Base-by-base conservation (phyloP, 1,140 invertebrate genomes). In the Planococcus citri region DNA sequence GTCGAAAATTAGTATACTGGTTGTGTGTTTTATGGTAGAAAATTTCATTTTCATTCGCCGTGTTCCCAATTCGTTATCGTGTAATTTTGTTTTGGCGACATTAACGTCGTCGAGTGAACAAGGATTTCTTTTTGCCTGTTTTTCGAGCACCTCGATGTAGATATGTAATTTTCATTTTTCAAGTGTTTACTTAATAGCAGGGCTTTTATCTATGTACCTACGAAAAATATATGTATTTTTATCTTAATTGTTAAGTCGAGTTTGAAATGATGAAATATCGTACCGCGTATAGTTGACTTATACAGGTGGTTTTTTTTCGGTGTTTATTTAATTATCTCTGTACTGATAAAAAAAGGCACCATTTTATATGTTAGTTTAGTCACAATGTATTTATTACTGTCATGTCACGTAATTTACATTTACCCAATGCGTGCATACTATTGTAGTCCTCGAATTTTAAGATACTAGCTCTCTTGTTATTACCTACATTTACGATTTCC, bases 151-250 rank as follows among this genome's bases (percentile, higher is more conserved):
- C n/a, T n/a, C n/a, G n/a, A n/a, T n/a, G n/a, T n/a, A n/a, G n/a
- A 12, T 33, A 12, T 33, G 4, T 6, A 33, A n/a, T 51, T 9
- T 20, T 3, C 17, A 3, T 14, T 51, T 51, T 51, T 51, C n/a
- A 51, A 51, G 41, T 51, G 41, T 51, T 51, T 51, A 51, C 41
- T 51, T 51, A 51, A n/a, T 51, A 14, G 17, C 41, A 37, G 41
- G 3, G 41, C 17, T 14, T 33, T 51, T 51, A 51, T 51, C 41
- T 51, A 17, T 51, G 17, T 51, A n/a, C n/a, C n/a, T n/a, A 51
- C 41, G n/a, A 51, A 51, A n/a, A 51, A n/a, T n/a, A n/a, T n/a
- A n/a, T n/a, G 41, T 51, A 51, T 51, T n/a, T 51, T 51, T 51
- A 51, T 51, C 41, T 51, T 51, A 51, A n/a, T 51, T 51, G 41